Percentiles rank a stretch among this genome's conserved stretches.
These are phyloP conservation scores for Onthophagus sagittarius DNA, from an alignment of 2,888 invertebrate genomes.

Conservation along the genomic window DNA sequence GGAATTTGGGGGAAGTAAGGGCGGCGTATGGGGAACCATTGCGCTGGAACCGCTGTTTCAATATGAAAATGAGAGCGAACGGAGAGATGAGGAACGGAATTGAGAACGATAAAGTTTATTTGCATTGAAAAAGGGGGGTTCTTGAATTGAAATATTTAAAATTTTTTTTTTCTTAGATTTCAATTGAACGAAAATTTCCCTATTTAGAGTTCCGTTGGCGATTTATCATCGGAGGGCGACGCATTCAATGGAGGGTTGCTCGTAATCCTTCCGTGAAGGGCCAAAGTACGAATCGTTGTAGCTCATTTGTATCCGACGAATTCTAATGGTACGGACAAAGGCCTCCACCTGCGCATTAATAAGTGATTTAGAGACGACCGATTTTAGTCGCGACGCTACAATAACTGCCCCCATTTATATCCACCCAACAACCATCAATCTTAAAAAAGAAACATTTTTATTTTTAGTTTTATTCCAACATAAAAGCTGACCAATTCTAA, in stretches of 20 bases:
- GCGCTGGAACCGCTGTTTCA: background rate
- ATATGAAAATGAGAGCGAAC: background rate
- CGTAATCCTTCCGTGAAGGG: constrained; percentile 35
- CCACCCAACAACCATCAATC: background rate
- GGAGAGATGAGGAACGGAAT: background rate
- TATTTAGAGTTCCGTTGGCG: constrained; percentile 6
- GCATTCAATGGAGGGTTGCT: constrained; percentile 16
- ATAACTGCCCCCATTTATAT: constrained; percentile 27
- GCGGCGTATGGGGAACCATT: background rate
- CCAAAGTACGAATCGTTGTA: constrained; percentile 46
- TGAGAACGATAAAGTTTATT: background rate
- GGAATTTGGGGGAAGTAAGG: constrained; percentile 9
- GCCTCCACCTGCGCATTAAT: constrained; percentile 41
- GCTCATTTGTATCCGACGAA: constrained; percentile 42
- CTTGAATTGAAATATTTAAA: background rate
- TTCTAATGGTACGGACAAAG: constrained; percentile 34
- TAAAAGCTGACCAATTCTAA: too few relatives aligned
- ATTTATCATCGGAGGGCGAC: constrained; percentile 23
- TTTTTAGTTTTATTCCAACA: background rate
- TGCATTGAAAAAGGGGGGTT: background rate
- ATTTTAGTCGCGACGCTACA: constrained; percentile 34
- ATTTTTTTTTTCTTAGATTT: too few relatives aligned
- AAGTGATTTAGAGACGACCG: constrained; percentile 34
- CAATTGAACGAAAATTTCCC: too few relatives aligned
- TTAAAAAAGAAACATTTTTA: background rate